Conservation (phyloP, 1,140 invertebrate species). For the Venturia canescens region DNA sequence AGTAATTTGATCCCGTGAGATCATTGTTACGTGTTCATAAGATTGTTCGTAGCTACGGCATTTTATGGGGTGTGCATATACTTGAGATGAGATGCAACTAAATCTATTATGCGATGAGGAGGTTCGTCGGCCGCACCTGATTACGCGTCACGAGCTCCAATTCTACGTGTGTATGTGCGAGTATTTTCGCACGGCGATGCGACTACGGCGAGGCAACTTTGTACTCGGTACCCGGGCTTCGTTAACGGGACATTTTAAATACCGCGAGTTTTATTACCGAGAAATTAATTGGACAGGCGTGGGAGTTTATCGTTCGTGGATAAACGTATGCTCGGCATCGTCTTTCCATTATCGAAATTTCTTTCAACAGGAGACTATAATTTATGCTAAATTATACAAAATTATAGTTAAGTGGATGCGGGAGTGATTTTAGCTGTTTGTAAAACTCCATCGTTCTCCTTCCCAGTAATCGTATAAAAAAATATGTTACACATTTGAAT, state of each 20-base stretch:
- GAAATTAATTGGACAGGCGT: conserved; percentile 1
- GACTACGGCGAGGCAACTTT: background rate
- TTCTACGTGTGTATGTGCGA: background rate
- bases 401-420: background rate
- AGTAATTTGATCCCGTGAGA: background rate
- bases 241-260: conserved; percentile 2
- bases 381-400: background rate
- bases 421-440: background rate
- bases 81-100: background rate
- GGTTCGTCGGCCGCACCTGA: conserved; percentile 9
- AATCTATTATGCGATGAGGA: background rate
- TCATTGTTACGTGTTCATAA: background rate
- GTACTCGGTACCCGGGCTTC: background rate
- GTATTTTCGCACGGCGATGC: background rate
- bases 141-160: conserved; percentile 8
- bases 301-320: background rate
- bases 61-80: background rate
- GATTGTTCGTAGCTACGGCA: background rate
- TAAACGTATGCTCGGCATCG: background rate
- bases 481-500: too few species aligned
- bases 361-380: background rate
- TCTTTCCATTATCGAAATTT: background rate
- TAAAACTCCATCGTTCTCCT: too few species aligned
- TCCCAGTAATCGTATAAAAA: too few species aligned
- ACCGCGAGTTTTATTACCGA: background rate